Evolutionary conservation across 2,113 vertebrate species (phyloP).

Genomic region (Dendrocopos noguchii): DNA sequence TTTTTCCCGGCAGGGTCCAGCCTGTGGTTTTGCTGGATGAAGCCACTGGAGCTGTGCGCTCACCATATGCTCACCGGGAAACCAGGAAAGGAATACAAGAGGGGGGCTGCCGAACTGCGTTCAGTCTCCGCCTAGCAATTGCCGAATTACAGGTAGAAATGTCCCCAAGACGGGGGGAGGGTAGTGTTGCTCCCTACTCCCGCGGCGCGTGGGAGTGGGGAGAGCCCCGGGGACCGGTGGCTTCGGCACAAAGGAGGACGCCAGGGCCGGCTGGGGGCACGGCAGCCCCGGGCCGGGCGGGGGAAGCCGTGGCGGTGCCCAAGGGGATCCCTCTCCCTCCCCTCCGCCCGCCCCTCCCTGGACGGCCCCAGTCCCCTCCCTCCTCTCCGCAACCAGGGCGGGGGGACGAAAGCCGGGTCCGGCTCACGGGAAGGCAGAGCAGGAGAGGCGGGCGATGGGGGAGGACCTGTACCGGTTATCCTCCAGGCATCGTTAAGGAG

Average conservation of each 20-base stretch:
- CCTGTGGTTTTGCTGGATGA: not conserved
- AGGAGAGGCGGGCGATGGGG: not conserved
- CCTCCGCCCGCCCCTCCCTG: not conserved
- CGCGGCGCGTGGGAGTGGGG: not conserved
- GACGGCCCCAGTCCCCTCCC: not conserved
- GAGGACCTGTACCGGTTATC: not conserved
- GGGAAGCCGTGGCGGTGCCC: not conserved
- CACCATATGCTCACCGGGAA: rapidly evolving
- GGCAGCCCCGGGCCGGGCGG: not conserved
- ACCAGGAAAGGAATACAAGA: not conserved
- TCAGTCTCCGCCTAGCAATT: not conserved
- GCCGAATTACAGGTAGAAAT: not conserved
- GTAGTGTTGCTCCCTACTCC: not conserved
- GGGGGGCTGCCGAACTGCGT: rapidly evolving
- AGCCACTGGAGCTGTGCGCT: not conserved
- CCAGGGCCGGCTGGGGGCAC: not conserved
- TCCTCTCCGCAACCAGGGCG: constrained; percentile 31
- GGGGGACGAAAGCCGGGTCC: not conserved
- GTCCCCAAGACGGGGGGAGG: too few species aligned
- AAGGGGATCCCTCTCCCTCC: not conserved
- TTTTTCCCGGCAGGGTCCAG: not conserved
- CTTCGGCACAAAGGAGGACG: not conserved
- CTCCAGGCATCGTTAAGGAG: not conserved
- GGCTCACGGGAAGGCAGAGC: not conserved
- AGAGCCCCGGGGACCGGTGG: too few species aligned